Evolutionary conservation across 2,113 vertebrate species (phyloP).

Genomic region (Pterocles burchelli): DNA sequence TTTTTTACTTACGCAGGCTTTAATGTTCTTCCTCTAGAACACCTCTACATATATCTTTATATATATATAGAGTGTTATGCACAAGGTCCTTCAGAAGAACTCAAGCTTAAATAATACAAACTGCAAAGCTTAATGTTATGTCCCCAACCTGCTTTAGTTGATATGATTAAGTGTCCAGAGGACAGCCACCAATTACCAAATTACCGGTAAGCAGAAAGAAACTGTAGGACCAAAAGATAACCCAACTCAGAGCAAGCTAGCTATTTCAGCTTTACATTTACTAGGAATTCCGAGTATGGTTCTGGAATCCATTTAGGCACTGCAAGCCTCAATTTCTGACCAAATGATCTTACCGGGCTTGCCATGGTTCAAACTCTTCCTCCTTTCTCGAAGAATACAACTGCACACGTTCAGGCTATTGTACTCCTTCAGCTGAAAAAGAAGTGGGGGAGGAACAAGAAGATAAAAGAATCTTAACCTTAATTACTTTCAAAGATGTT

Average conservation of each 20-base stretch:
- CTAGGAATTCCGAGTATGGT: conserved; percentile 22
- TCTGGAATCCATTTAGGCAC: conserved; percentile 28
- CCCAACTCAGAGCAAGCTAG: conserved; percentile 50
- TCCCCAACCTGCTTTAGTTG: conserved; percentile 28
- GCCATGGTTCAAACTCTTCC: conserved; percentile 56
- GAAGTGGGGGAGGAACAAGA: neutral
- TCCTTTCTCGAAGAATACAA: fast-evolving
- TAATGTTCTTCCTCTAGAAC: conserved; percentile 56
- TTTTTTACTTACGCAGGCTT: conserved; percentile 72
- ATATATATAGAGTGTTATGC: neutral
- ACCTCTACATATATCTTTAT: conserved; percentile 20
- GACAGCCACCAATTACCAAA: conserved; percentile 10
- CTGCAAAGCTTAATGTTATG: neutral
- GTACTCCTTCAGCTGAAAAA: conserved; percentile 15
- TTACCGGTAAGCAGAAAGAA: neutral
- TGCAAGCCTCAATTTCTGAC: conserved; percentile 30
- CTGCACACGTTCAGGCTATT: neutral
- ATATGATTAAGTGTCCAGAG: conserved; percentile 7
- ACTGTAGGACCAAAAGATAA: neutral
- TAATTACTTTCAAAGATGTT: neutral
- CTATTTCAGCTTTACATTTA: conserved; percentile 53
- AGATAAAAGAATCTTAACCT: neutral
- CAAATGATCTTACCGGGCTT: conserved; percentile 67
- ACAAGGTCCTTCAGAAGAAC: conserved; percentile 55
- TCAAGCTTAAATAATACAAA: conserved; percentile 21